Evolutionary conservation across 2,888 invertebrate species (phyloP), one percentile per base, ranked within the genome.

Genomic region (Rugalucina vietnamica): DNA sequence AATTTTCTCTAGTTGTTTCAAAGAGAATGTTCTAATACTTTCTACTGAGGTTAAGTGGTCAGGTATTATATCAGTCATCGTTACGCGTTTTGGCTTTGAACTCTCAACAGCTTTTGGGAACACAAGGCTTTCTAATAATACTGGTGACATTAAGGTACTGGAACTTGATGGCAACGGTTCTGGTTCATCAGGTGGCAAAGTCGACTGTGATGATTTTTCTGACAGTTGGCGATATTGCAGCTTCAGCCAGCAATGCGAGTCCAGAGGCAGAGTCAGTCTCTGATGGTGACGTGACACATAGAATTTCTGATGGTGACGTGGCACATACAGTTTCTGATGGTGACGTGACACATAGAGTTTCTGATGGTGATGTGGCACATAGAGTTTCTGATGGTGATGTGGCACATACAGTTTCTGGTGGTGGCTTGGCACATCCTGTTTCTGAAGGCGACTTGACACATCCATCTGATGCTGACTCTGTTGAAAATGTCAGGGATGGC

Each of bases 191-290:
- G n/a, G n/a, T n/a, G n/a, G n/a, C n/a, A n/a, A n/a, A n/a, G n/a
- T n/a, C n/a, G n/a, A n/a, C n/a, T n/a, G n/a, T n/a, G n/a, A n/a
- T n/a, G n/a, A n/a, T n/a, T n/a, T n/a, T n/a, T n/a, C n/a, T n/a
- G n/a, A n/a, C n/a, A n/a, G n/a, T n/a, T n/a, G n/a, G n/a, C n/a
- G n/a, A n/a, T n/a, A 49, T 24, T 27, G 69, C 75, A 50, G 70
- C 80, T 27, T 50, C 76, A 29, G 80, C 54, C 32, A 75, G 70
- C 0, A 75, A 14, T 2, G 69, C 60, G 32, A 43, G 36, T 24
- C 74, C 50, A 29, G 77, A 70, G 37, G 69, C 24, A 27, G 72
- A 76, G n/a, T 79, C 78, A 12, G 73, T 27, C 21, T 80, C 43
- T 50, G n/a, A n/a, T n/a, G n/a, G n/a, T n/a, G n/a, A n/a, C n/a